Evolutionary conservation across 2,113 vertebrate species (phyloP).

Genomic region (Emydura subglobosa): DNA sequence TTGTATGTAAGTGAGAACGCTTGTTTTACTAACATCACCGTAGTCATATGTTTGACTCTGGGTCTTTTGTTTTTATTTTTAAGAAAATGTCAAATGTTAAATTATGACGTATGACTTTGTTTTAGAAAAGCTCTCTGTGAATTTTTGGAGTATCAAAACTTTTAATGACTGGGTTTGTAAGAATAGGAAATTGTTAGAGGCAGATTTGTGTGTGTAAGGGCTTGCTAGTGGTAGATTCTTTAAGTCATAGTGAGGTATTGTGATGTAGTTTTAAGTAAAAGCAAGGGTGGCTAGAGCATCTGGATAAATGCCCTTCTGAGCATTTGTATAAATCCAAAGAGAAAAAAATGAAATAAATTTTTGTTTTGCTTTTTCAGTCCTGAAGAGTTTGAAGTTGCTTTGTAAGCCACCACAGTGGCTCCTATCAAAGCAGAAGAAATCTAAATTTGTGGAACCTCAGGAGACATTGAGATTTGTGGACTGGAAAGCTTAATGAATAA

Average conservation of each 20-base stretch:
- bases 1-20: neutral
- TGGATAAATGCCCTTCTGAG: neutral
- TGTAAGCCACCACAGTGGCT: neutral
- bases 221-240: neutral
- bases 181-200: neutral
- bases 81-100: neutral
- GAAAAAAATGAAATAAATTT: neutral
- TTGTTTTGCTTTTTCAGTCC: neutral
- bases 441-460: neutral
- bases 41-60: accelerated
- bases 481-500: neutral
- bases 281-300: neutral
- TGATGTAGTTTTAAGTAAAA: neutral
- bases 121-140: neutral
- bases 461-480: neutral
- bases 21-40: neutral
- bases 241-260: neutral
- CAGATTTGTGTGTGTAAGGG: neutral
- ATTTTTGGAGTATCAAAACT: neutral
- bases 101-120: accelerated
- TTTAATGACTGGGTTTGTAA: neutral
- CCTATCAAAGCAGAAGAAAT: accelerated
- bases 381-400: neutral
- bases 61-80: neutral
- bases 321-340: neutral